phyloP scores from a whole-genome alignment of 2,888 invertebrate species.

The Thecophora atra region DNA sequence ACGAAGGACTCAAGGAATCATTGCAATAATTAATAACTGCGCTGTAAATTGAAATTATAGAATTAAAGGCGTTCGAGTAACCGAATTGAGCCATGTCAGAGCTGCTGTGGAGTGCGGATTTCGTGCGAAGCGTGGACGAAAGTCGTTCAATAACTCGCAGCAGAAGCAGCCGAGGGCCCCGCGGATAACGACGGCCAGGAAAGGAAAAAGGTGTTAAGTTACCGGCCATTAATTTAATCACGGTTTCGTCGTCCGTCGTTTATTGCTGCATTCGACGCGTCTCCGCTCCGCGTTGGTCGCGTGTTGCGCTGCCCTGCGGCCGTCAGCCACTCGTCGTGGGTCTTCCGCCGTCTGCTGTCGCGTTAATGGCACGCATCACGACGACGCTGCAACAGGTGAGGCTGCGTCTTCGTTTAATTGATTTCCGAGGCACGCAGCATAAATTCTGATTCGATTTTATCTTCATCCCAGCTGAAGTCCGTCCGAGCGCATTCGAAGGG shows the following conservation, averaged over 20 bases:
- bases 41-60: too few species aligned
- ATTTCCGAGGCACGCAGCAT: slow-evolving; percentile 45
- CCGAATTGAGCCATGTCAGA: too few species aligned
- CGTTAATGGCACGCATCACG: background rate
- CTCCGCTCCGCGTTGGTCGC: too few species aligned
- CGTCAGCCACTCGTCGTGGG: too few species aligned
- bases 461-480: too few species aligned
- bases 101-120: background rate
- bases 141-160: background rate
- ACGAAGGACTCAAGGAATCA: background rate
- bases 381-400: background rate
- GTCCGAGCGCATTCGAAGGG: background rate
- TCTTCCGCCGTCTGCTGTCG: too few species aligned
- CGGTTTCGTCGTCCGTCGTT: too few species aligned
- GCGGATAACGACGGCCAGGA: background rate
- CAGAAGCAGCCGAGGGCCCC: background rate
- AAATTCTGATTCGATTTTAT: slow-evolving; percentile 45
- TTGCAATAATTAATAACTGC: background rate
- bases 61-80: too few species aligned
- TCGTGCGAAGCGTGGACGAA: background rate
- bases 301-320: too few species aligned
- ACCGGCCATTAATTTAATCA: slow-evolving; percentile 15
- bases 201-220: slow-evolving; percentile 29
- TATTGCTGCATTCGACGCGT: slow-evolving; percentile 46
- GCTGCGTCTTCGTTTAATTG: slow-evolving; percentile 49